phyloP scores from a whole-genome alignment of 1,140 invertebrate species.

The Pemphigus obesinymphae region DNA sequence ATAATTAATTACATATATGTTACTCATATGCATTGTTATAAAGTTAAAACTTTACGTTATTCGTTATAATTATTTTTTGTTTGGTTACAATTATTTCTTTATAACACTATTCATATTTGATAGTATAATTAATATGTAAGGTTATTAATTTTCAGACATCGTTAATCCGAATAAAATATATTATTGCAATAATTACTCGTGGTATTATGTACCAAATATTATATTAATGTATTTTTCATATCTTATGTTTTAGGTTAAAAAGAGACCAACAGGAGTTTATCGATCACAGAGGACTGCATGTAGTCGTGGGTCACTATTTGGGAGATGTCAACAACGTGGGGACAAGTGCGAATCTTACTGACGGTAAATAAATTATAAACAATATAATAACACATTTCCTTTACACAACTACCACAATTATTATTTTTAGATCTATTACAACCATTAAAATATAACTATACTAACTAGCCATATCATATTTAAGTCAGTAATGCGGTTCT shows the following conservation, averaged over 20 bases:
- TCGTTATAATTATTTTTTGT: too few species aligned
- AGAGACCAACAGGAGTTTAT: conserved; percentile 52
- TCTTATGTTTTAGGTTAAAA: background rate
- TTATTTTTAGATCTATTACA: background rate
- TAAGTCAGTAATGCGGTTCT: background rate
- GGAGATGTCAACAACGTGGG: conserved; percentile 60
- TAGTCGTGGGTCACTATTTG: conserved; percentile 79
- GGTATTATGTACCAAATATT: background rate
- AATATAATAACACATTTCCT: background rate
- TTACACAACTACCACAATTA: background rate
- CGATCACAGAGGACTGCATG: conserved; percentile 67
- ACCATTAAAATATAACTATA: background rate
- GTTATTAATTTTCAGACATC: background rate
- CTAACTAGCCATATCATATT: background rate
- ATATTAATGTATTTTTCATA: background rate
- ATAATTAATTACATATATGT: too few species aligned
- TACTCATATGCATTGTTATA: too few species aligned
- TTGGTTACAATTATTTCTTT: too few species aligned
- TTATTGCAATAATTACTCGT: background rate
- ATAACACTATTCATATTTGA: too few species aligned
- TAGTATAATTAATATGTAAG: too few species aligned
- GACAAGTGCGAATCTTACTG: conserved; percentile 61
- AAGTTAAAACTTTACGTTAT: too few species aligned
- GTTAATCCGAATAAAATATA: background rate
- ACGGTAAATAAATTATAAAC: conserved; percentile 55